Conservation (phyloP, 2,113 vertebrate genomes). For the Poicephalus meyeri region DNA sequence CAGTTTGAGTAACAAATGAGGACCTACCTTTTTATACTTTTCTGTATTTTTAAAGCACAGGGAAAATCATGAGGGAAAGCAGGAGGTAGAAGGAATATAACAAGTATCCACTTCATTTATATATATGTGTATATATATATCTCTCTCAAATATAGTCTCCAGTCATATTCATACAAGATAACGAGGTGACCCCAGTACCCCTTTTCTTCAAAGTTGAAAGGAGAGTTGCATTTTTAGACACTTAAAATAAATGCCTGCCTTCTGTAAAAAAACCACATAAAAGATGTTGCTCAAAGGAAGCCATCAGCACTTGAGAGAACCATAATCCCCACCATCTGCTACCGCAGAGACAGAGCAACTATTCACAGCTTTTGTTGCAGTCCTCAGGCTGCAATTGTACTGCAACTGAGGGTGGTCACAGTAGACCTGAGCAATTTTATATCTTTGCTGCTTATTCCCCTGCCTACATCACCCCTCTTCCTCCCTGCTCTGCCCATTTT, state of each 20-base stretch:
- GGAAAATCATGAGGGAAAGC: neutral
- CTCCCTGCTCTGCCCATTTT: conserved; percentile 31
- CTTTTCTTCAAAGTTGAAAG: neutral
- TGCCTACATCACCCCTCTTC: neutral
- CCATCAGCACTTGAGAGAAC: conserved; percentile 50
- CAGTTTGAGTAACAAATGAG: neutral
- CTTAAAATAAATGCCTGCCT: conserved; percentile 28
- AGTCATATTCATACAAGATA: neutral
- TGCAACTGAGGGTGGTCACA: conserved; percentile 54
- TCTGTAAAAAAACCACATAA: neutral
- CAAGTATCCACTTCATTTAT: neutral
- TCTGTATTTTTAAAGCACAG: neutral
- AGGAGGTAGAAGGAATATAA: neutral
- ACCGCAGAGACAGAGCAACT: conserved; percentile 54
- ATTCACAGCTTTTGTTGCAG: conserved; percentile 63
- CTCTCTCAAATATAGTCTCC: neutral
- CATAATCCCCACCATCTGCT: conserved; percentile 59
- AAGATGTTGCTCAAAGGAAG: conserved; percentile 52
- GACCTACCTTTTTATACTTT: neutral
- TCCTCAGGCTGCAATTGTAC: conserved; percentile 59
- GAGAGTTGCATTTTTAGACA: neutral
- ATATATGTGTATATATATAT: neutral
- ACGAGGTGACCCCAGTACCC: neutral
- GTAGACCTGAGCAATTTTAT: conserved; percentile 55
- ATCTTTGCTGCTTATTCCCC: conserved; percentile 40